Evolutionary conservation across 2,797 vertebrate species (phyloP).

Genomic region (Zalophus californianus): DNA sequence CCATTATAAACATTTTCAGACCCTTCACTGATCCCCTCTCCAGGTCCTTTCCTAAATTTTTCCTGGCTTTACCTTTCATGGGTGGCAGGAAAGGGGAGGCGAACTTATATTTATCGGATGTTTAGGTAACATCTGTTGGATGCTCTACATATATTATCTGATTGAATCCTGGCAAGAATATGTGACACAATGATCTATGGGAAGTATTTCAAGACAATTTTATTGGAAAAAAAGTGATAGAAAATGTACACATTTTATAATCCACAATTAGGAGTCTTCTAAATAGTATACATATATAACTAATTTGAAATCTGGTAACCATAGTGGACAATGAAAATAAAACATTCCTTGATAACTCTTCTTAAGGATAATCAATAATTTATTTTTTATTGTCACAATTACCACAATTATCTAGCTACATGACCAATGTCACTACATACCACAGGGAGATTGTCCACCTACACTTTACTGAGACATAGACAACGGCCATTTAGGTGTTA

Average conservation of each 20-base stretch:
- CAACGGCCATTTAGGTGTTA: slow-evolving; percentile 90
- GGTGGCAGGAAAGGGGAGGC: neutral
- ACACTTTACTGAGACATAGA: slow-evolving; percentile 94
- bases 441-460: slow-evolving; percentile 92
- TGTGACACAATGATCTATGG: neutral
- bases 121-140: neutral
- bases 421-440: slow-evolving; percentile 93
- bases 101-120: neutral
- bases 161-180: neutral
- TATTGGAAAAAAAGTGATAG: slow-evolving; percentile 66
- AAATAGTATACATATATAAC: slow-evolving; percentile 70
- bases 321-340: slow-evolving; percentile 84
- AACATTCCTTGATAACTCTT: slow-evolving; percentile 81
- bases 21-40: neutral
- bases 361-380: slow-evolving; percentile 95
- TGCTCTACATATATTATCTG: neutral
- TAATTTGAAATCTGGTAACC: slow-evolving; percentile 70
- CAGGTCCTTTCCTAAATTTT: neutral
- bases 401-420: slow-evolving; percentile 95
- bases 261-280: slow-evolving; percentile 63
- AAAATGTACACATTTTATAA: slow-evolving; percentile 64
- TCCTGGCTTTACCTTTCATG: neutral
- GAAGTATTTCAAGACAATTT: slow-evolving; percentile 64
- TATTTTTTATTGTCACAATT: slow-evolving; percentile 96
- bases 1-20: neutral